Evolutionary conservation across 2,888 invertebrate species (phyloP).

Genomic region (Apoderus coryli): DNA sequence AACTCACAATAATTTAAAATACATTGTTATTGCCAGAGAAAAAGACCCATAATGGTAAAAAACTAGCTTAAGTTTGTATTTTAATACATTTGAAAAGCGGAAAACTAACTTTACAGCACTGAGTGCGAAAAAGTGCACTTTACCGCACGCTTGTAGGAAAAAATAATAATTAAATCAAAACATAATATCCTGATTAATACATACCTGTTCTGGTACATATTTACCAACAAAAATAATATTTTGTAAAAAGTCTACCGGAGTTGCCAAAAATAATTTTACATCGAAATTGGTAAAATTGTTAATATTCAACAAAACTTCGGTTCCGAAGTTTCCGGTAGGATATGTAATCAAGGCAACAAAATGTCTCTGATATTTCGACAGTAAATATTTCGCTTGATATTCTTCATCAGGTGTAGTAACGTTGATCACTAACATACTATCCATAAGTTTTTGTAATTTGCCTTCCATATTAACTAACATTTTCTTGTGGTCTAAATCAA

Average conservation of each 20-base stretch:
- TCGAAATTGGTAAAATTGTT: constrained; percentile 53
- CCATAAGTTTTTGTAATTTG: constrained; percentile 45
- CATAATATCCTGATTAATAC: constrained; percentile 2
- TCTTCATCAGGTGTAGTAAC: constrained; percentile 59
- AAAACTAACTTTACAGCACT: no score
- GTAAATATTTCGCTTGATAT: constrained; percentile 53
- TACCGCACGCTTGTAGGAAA: no score
- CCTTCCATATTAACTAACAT: constrained; percentile 51
- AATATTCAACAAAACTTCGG: constrained; percentile 50
- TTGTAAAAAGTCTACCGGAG: constrained; percentile 57
- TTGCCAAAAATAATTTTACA: constrained; percentile 54
- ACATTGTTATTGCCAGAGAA: no score
- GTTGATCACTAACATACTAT: constrained; percentile 61
- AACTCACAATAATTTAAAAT: no score
- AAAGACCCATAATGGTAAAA: no score
- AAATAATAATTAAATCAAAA: no score
- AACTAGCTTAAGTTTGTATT: no score
- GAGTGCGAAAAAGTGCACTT: no score
- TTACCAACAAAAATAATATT: constrained; percentile 49
- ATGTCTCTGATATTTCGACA: constrained; percentile 54
- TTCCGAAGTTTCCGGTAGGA: constrained; percentile 52
- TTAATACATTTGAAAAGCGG: no score
- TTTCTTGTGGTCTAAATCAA: constrained; percentile 56
- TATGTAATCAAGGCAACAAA: constrained; percentile 58
- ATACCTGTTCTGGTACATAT: constrained; percentile 47